phyloP scores from a whole-genome alignment of 2,797 vertebrate genomes.

The Podargus strigoides region DNA sequence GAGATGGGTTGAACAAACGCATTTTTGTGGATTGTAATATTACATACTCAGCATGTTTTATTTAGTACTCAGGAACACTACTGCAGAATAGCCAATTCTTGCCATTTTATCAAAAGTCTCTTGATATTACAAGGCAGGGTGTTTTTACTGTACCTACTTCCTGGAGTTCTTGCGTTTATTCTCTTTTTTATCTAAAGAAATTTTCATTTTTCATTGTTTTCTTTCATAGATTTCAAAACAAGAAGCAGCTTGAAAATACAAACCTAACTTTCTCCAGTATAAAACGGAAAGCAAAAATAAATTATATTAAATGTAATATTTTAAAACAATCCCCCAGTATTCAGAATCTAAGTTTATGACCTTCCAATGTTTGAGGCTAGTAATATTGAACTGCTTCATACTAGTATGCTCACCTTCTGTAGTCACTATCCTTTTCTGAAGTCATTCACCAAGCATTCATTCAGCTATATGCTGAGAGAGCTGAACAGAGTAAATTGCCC shows the following conservation, averaged over 20 bases:
- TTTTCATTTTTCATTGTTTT: not conserved
- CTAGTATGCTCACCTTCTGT: not conserved
- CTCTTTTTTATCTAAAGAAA: not conserved
- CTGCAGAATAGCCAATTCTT: not conserved
- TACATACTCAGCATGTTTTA: not conserved
- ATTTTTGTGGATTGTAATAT: not conserved
- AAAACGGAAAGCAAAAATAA: not conserved
- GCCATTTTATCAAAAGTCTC: not conserved
- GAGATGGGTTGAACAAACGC: not conserved
- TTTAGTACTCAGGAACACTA: not conserved
- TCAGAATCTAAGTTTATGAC: not conserved
- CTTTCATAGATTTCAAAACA: not conserved
- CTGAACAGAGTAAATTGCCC: not conserved
- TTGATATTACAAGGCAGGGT: fast-evolving
- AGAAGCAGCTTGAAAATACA: not conserved
- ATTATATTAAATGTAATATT: not conserved
- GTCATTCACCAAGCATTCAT: not conserved
- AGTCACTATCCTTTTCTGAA: not conserved
- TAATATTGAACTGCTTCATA: not conserved
- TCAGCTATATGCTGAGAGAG: not conserved
- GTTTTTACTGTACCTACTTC: not conserved
- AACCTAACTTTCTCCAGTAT: not conserved
- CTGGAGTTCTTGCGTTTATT: not conserved
- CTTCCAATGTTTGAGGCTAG: not conserved
- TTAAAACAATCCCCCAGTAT: not conserved